Percentiles rank a stretch among this genome's conserved stretches.
phyloP scores from a whole-genome alignment of 1,140 invertebrate species.

The Manduca sexta region DNA sequence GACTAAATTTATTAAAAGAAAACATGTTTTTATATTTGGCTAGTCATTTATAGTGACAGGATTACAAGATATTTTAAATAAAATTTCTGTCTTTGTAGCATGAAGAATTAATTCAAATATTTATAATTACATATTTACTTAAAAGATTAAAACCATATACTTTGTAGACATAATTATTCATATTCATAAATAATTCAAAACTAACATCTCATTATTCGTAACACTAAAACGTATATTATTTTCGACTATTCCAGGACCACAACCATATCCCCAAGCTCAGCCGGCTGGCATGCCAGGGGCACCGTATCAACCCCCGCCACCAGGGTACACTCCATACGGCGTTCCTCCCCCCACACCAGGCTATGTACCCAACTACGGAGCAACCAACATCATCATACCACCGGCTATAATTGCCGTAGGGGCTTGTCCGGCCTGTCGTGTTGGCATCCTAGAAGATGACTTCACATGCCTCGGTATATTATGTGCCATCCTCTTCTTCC shows the following conservation, averaged over 20 bases:
- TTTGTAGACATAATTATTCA: too few species aligned
- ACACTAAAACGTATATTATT: too few species aligned
- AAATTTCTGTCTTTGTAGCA: too few species aligned
- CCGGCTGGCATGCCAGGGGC: slow-evolving; percentile 24
- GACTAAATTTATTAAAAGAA: too few species aligned
- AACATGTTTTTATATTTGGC: too few species aligned
- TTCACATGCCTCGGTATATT: slow-evolving; percentile 86
- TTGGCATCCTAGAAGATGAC: slow-evolving; percentile 89
- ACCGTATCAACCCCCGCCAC: slow-evolving; percentile 47
- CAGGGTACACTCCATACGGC: slow-evolving; percentile 48
- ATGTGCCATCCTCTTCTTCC: slow-evolving; percentile 91
- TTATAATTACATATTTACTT: too few species aligned
- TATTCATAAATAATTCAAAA: too few species aligned
- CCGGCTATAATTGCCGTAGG: slow-evolving; percentile 76
- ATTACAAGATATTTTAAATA: too few species aligned
- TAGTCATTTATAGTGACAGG: too few species aligned
- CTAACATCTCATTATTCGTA: too few species aligned
- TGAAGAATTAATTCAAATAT: too few species aligned
- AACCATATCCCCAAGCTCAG: slow-evolving; percentile 16
- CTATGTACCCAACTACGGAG: slow-evolving; percentile 68
- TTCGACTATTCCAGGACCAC: slow-evolving; percentile 21
- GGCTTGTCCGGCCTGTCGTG: slow-evolving; percentile 87
- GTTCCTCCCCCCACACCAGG: slow-evolving; percentile 32
- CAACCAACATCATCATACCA: slow-evolving; percentile 66
- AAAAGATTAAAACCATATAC: too few species aligned